These are phyloP conservation scores for Gerris lacustris DNA, from an alignment of 2,888 invertebrate species.

Conservation along the genomic window DNA sequence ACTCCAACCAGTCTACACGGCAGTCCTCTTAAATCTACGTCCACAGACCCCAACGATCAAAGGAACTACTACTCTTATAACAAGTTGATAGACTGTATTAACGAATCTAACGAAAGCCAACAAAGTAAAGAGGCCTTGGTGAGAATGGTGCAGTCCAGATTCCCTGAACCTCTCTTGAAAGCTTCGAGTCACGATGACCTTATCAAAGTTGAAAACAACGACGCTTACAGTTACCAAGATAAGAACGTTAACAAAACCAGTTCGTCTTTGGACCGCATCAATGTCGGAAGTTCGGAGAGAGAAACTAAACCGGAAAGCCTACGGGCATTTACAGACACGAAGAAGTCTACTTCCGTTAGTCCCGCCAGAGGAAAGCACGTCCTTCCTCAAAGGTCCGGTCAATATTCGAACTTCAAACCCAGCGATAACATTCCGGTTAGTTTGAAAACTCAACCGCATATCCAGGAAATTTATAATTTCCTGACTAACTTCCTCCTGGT, in stretches of 20 bases:
- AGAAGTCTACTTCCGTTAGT: not conserved
- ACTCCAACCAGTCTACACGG: not conserved
- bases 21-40: conserved; percentile 21
- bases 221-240: conserved; percentile 12
- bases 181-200: conserved; percentile 33
- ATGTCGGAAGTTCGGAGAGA: not conserved
- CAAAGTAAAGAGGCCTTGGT: conserved; percentile 6
- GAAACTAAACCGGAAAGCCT: not conserved
- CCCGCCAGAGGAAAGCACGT: not conserved
- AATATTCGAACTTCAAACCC: not conserved
- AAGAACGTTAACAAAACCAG: conserved; percentile 17
- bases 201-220: conserved; percentile 26
- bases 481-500: conserved; percentile 36
- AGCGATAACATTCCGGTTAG: conserved; percentile 16
- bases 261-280: conserved; percentile 18
- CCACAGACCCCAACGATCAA: conserved; percentile 20
- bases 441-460: conserved; percentile 24
- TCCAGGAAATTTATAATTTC: conserved; percentile 28
- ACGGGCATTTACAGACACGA: not conserved
- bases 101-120: conserved; percentile 1
- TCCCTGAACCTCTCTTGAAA: conserved; percentile 20
- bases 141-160: not conserved
- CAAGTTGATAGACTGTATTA: conserved; percentile 4
- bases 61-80: conserved; percentile 2
- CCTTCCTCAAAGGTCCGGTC: not conserved